phyloP scores from a whole-genome alignment of 1,140 invertebrate species.

The Venturia canescens region DNA sequence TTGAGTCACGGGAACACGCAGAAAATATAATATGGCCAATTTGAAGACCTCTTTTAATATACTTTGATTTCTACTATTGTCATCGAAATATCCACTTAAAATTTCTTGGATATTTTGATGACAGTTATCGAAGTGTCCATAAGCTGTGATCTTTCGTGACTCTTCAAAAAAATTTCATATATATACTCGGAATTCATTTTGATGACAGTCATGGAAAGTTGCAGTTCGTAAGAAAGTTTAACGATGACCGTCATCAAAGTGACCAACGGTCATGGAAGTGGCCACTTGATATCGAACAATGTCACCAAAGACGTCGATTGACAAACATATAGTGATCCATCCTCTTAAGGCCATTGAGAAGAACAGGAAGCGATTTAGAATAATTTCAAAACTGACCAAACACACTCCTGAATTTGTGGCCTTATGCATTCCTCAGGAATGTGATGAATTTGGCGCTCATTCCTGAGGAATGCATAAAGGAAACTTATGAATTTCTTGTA shows the following conservation, averaged over 20 bases:
- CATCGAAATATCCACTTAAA: not conserved
- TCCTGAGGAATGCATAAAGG: too few species aligned
- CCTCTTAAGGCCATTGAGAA: too few species aligned
- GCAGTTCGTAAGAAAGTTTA: not conserved
- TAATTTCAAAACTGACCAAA: too few species aligned
- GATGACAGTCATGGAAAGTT: not conserved
- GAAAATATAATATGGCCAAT: not conserved
- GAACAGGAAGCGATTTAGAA: too few species aligned
- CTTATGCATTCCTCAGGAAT: too few species aligned
- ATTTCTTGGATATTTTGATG: conserved; percentile 4
- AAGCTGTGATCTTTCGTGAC: not conserved
- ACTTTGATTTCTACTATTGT: not conserved
- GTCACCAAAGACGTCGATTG: not conserved
- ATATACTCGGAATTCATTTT: not conserved
- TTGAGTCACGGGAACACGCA: not conserved
- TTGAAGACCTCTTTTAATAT: not conserved
- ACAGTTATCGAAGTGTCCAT: not conserved
- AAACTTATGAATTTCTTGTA: too few species aligned
- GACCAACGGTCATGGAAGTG: conserved; percentile 7
- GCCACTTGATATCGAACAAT: not conserved
- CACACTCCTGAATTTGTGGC: too few species aligned
- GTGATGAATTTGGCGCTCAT: too few species aligned
- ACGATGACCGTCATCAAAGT: not conserved
- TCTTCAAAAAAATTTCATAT: not conserved
- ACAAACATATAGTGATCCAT: too few species aligned